Conservation (phyloP, 2,797 vertebrate genomes). For the Sebastiscus tertius region DNA sequence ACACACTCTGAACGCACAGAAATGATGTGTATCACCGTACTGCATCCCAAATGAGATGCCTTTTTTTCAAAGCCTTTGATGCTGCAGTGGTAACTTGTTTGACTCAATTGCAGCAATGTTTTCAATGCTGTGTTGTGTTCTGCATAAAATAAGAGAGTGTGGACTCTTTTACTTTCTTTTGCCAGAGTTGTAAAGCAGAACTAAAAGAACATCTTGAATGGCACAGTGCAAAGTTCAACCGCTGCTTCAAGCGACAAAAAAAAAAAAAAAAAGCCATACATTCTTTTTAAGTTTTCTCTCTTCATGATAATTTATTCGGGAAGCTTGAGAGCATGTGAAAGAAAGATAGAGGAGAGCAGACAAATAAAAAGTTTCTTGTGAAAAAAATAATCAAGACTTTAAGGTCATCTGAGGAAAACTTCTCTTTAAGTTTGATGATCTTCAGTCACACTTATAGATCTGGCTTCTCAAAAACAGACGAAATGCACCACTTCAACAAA, state of each 20-base stretch:
- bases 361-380: neutral
- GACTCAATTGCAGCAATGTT: constrained; percentile 6
- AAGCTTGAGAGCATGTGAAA: neutral
- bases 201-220: constrained; percentile 7
- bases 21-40: neutral
- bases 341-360: neutral
- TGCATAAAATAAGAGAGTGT: constrained; percentile 6
- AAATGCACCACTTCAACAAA: neutral
- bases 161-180: neutral
- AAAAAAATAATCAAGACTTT: neutral
- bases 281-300: neutral
- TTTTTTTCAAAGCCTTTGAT: constrained; percentile 16
- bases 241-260: constrained; percentile 9
- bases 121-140: neutral
- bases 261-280: neutral
- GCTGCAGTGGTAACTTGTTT: neutral
- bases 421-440: neutral
- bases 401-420: neutral
- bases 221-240: constrained; percentile 19
- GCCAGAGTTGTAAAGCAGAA: constrained; percentile 3
- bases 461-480: no score
- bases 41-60: neutral
- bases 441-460: neutral
- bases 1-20: neutral
- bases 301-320: neutral